Evolutionary conservation across 2,113 vertebrate species (phyloP).

Genomic region (Furnarius figulus): DNA sequence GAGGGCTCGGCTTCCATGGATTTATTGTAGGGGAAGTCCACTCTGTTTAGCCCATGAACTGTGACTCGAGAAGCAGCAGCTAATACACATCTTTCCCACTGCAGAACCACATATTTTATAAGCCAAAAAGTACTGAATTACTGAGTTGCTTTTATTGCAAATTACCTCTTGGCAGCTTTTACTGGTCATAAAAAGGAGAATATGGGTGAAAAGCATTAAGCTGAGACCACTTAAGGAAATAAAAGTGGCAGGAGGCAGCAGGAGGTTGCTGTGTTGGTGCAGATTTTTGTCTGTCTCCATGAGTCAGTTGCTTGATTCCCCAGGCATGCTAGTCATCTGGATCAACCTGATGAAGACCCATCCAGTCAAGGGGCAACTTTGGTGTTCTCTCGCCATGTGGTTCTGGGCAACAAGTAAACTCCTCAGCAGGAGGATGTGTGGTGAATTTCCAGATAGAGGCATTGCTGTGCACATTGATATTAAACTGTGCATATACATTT

Average conservation of each 20-base stretch:
- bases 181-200: neutral
- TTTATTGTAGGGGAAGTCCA: neutral
- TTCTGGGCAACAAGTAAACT: neutral
- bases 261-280: neutral
- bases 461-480: neutral
- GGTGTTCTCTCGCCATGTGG: neutral
- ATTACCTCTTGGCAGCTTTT: neutral
- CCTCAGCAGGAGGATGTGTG: fast-evolving
- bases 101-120: neutral
- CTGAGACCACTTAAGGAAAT: neutral
- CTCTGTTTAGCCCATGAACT: neutral
- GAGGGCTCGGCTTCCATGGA: neutral
- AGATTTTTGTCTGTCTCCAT: neutral
- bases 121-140: neutral
- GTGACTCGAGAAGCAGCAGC: neutral
- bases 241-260: neutral
- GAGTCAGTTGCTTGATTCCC: neutral
- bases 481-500: neutral
- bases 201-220: neutral
- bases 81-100: neutral
- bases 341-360: neutral
- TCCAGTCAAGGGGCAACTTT: neutral
- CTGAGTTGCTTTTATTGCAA: neutral
- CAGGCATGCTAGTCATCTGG: neutral
- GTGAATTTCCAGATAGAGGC: neutral